These are phyloP conservation scores for Protobothrops flavoviridis DNA, from an alignment of 2,113 vertebrate species.

Conservation along the genomic window DNA sequence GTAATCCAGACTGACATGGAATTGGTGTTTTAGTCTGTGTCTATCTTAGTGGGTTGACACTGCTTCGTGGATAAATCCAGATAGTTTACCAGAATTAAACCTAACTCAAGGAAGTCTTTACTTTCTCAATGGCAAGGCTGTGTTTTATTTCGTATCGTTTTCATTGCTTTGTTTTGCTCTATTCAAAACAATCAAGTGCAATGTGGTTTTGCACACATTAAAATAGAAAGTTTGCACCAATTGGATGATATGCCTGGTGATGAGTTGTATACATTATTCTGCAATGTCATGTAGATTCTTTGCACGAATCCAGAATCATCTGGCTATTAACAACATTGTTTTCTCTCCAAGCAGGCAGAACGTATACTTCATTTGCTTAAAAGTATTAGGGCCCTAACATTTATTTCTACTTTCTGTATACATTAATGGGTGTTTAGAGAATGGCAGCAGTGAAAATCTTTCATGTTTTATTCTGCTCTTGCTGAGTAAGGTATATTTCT, in stretches of 20 bases:
- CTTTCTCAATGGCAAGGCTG: not conserved
- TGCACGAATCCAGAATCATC: no score
- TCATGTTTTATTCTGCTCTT: conserved; percentile 7
- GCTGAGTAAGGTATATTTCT: not conserved
- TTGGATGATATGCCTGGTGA: no score
- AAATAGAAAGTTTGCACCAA: no score
- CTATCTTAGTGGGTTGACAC: no score
- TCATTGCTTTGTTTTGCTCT: no score
- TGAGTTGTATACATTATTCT: not conserved
- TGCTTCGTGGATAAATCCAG: no score
- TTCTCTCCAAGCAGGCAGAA: not conserved
- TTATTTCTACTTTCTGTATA: not conserved
- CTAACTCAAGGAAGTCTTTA: no score
- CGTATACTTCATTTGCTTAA: not conserved
- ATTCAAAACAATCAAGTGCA: no score
- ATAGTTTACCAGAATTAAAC: no score
- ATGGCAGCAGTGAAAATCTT: not conserved
- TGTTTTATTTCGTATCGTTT: not conserved
- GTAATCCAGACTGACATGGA: not conserved
- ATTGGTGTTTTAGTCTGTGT: not conserved
- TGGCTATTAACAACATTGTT: not conserved
- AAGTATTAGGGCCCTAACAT: not conserved
- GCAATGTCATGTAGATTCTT: not conserved
- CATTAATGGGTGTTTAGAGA: not conserved
- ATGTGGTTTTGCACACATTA: no score